Evolutionary conservation across 2,113 vertebrate genomes (phyloP).

Genomic region (Pristiophorus japonicus): DNA sequence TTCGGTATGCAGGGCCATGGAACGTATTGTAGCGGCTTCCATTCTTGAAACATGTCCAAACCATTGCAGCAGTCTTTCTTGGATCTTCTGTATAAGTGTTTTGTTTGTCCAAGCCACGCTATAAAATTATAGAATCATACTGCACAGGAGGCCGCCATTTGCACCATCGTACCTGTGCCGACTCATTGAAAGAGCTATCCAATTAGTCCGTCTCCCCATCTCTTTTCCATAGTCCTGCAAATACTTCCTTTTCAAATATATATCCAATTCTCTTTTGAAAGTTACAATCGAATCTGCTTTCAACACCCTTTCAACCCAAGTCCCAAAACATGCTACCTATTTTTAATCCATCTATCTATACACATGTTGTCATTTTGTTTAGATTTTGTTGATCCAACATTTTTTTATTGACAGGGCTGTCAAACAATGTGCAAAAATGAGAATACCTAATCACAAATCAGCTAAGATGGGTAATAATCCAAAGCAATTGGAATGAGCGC

Average conservation of each 20-base stretch:
- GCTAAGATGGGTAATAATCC: too few relatives aligned
- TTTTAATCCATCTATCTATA: too few relatives aligned
- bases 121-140: neutral
- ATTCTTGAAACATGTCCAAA: neutral
- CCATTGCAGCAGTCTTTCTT: neutral
- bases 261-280: too few relatives aligned
- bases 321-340: too few relatives aligned
- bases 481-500: too few relatives aligned
- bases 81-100: neutral
- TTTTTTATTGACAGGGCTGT: too few relatives aligned
- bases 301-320: too few relatives aligned
- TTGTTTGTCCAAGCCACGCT: neutral
- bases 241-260: neutral
- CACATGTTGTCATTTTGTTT: too few relatives aligned
- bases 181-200: neutral
- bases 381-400: too few relatives aligned
- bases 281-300: too few relatives aligned
- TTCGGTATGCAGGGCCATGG: neutral
- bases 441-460: too few relatives aligned
- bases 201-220: neutral
- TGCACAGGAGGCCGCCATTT: neutral
- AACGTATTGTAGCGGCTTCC: neutral
- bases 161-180: neutral
- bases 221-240: neutral
- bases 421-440: too few relatives aligned